A percentile compares a stretch with the other conserved stretches of the same genome.
Conservation (phyloP, 2,888 invertebrate species). For the Pollenia angustigena region DNA sequence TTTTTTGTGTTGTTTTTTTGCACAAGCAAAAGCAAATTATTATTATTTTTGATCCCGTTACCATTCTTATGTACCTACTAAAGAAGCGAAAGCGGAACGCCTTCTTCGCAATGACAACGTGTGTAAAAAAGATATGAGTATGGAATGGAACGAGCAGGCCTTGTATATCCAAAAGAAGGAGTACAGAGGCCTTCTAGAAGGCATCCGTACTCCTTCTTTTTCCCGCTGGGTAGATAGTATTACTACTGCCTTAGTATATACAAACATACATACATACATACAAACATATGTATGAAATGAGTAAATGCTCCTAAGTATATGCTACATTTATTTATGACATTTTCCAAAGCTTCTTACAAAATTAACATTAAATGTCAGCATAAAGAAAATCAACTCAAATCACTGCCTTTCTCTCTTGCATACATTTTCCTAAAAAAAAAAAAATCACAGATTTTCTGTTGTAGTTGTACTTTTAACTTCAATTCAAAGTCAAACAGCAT, state of each 20-base stretch:
- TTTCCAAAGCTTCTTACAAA: slow-evolving; percentile 11
- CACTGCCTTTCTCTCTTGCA: not conserved
- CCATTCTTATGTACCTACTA: no score
- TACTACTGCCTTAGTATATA: not conserved
- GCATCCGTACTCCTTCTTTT: no score
- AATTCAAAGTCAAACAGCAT: slow-evolving; percentile 6
- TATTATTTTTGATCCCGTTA: no score
- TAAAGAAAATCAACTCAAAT: slow-evolving; percentile 1
- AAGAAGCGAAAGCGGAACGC: no score
- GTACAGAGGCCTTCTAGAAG: no score
- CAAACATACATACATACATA: not conserved
- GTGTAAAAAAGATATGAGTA: no score
- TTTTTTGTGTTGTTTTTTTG: no score
- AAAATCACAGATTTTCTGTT: not conserved
- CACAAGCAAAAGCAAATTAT: no score
- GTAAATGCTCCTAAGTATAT: slow-evolving; percentile 10
- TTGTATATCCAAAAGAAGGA: no score
- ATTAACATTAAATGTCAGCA: not conserved
- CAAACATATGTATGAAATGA: not conserved
- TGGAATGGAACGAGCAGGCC: no score
- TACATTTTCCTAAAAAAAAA: not conserved
- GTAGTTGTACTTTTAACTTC: not conserved
- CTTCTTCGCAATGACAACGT: no score
- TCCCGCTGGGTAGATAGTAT: no score
- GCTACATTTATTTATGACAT: not conserved